Conservation (phyloP, 2,113 vertebrate species). For the Callithrix jacchus region DNA sequence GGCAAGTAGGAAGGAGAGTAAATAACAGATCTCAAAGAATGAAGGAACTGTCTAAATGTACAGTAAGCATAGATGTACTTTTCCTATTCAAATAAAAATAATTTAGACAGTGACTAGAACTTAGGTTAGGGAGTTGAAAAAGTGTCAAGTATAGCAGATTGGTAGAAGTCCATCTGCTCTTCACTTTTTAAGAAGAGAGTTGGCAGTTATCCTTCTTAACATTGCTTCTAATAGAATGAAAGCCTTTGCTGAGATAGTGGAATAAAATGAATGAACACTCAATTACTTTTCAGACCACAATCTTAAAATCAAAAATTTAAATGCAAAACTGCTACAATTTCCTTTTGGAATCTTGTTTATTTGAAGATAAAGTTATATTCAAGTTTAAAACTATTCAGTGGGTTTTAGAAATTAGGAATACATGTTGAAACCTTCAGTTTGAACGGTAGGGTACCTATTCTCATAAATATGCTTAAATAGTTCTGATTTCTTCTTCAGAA, state of each 20-base stretch:
- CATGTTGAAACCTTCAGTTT: background rate
- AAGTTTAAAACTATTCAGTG: constrained; percentile 16
- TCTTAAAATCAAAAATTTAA: constrained; percentile 13
- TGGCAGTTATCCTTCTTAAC: background rate
- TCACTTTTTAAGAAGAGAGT: background rate
- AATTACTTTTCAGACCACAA: constrained; percentile 1
- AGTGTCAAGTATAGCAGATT: background rate
- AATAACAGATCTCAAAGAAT: background rate
- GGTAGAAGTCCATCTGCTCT: background rate
- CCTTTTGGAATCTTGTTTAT: constrained; percentile 22
- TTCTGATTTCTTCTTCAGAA: background rate
- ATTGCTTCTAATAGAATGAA: background rate
- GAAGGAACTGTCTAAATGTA: background rate
- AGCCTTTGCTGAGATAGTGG: background rate
- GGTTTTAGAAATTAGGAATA: background rate
- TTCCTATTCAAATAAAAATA: background rate
- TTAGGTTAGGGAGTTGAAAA: constrained; percentile 7
- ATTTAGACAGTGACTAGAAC: constrained; percentile 16
- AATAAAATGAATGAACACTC: background rate
- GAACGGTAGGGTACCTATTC: background rate
- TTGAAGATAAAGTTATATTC: constrained; percentile 21
- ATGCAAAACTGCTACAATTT: constrained; percentile 10
- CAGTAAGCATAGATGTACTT: background rate
- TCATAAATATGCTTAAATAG: background rate
- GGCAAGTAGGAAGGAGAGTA: background rate